A percentile compares a stretch with the other conserved stretches of the same genome.
phyloP scores from a whole-genome alignment of 2,888 invertebrate species.

The Mythimna lalbum region DNA sequence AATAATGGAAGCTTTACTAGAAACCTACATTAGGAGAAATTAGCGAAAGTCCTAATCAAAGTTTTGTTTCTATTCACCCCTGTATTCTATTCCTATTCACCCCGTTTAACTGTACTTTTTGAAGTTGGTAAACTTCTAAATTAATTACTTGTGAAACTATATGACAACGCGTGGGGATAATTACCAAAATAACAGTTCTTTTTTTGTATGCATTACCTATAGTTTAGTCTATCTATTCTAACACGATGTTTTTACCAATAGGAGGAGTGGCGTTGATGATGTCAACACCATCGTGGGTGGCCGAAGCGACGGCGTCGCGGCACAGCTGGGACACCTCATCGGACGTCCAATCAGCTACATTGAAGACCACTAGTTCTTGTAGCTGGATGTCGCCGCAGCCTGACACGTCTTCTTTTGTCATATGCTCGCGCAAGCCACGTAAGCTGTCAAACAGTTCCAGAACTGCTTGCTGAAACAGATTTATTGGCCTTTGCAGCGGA shows the following conservation, averaged over 20 bases:
- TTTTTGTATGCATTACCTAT: no score
- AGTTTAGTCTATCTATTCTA: no score
- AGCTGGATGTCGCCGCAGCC: conserved; percentile 73
- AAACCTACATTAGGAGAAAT: no score
- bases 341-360: conserved; percentile 85
- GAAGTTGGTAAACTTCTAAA: not conserved
- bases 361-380: conserved; percentile 82
- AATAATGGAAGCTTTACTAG: no score
- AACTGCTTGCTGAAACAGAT: conserved; percentile 79
- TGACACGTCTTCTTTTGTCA: conserved; percentile 76
- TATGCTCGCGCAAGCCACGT: conserved; percentile 77
- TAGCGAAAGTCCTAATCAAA: no score
- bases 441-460: conserved; percentile 80
- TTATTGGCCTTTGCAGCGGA: conserved; percentile 9
- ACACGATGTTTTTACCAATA: conserved; percentile 70
- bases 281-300: conserved; percentile 74
- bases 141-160: not conserved
- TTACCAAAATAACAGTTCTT: not conserved
- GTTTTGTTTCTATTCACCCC: no score
- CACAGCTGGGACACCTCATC: conserved; percentile 83
- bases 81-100: no score
- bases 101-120: not conserved
- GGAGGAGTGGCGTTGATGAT: conserved; percentile 73
- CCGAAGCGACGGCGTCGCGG: conserved; percentile 74
- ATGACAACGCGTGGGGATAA: not conserved